Percentiles rank a stretch among this genome's conserved stretches.
phyloP scores from a whole-genome alignment of 35 echinoderm and acorn worm species.

The Ophioderma brevispina region DNA sequence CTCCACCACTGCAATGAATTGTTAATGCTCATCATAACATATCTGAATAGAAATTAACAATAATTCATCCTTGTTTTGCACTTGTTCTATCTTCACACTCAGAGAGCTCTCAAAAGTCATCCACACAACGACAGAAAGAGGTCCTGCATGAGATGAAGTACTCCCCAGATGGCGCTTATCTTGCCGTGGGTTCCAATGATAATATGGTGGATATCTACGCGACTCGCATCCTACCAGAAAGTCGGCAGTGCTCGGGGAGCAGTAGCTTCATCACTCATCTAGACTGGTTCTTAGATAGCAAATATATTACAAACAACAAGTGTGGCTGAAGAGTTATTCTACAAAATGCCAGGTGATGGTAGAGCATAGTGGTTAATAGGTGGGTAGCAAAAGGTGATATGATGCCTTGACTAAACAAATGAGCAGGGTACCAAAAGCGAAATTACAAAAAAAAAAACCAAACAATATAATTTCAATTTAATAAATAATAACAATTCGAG shows the following conservation, averaged over 20 bases:
- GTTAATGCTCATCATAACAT: too few relatives aligned
- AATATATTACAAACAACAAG: conserved; percentile 98
- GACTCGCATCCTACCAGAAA: conserved; percentile 80
- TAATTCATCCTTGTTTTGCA: too few relatives aligned
- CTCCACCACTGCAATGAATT: too few relatives aligned
- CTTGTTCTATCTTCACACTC: too few relatives aligned
- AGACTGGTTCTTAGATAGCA: conserved; percentile 95
- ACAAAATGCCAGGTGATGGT: conserved; percentile 91
- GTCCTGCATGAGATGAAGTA: conserved; percentile 99
- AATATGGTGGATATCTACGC: conserved; percentile 98
- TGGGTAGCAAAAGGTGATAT: too few relatives aligned
- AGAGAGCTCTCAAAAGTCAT: conserved; percentile 96
- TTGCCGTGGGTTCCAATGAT: conserved; percentile 96
- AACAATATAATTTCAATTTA: too few relatives aligned
- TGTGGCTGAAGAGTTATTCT: conserved; percentile 94
- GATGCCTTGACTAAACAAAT: too few relatives aligned
- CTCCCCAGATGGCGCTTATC: conserved; percentile 86
- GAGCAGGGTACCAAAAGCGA: too few relatives aligned
- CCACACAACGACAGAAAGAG: conserved; percentile 91
- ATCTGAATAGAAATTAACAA: too few relatives aligned
- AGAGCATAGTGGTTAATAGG: too few relatives aligned
- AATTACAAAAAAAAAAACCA: too few relatives aligned
- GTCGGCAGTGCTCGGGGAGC: conserved; percentile 94
- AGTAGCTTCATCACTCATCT: conserved; percentile 99
- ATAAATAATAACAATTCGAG: too few relatives aligned